Percentiles rank a stretch among this genome's conserved stretches.
These are phyloP conservation scores for Pantelozetes paolii DNA, from an alignment of 2,888 invertebrate species.

Conservation along the genomic window DNA sequence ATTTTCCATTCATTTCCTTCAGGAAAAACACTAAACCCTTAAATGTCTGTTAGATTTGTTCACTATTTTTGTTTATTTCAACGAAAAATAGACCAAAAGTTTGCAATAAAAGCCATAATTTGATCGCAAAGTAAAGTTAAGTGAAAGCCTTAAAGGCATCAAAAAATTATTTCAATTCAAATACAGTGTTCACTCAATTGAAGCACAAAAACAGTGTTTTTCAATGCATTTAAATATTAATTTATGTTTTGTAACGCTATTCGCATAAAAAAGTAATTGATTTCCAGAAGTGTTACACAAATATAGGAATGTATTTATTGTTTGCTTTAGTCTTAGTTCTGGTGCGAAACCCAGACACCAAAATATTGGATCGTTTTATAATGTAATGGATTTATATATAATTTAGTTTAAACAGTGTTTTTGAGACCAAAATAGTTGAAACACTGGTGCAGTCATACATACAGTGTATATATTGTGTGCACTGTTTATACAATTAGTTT, in stretches of 20 bases:
- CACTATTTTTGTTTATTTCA: not conserved
- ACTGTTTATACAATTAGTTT: conserved; percentile 24
- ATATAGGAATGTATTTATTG: too few relatives aligned
- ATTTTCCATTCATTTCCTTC: conserved; percentile 16
- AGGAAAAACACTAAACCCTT: conserved; percentile 11
- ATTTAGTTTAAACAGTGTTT: too few relatives aligned
- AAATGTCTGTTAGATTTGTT: not conserved
- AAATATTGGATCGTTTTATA: too few relatives aligned
- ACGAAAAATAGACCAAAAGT: not conserved
- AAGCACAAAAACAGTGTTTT: not conserved
- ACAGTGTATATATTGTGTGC: not conserved
- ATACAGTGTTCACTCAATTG: not conserved
- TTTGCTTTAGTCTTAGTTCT: too few relatives aligned
- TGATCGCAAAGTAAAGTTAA: not conserved
- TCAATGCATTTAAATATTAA: not conserved
- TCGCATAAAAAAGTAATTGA: not conserved
- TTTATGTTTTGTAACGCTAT: not conserved
- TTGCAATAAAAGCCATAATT: not conserved
- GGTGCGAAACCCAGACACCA: too few relatives aligned
- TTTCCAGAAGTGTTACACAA: too few relatives aligned
- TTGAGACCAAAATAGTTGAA: not conserved
- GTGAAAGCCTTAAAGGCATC: not conserved
- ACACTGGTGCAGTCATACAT: not conserved
- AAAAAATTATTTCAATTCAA: not conserved
- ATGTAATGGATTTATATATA: too few relatives aligned